Evolutionary conservation across 2,113 vertebrate genomes (phyloP).

Genomic region (Oryzias javanicus): DNA sequence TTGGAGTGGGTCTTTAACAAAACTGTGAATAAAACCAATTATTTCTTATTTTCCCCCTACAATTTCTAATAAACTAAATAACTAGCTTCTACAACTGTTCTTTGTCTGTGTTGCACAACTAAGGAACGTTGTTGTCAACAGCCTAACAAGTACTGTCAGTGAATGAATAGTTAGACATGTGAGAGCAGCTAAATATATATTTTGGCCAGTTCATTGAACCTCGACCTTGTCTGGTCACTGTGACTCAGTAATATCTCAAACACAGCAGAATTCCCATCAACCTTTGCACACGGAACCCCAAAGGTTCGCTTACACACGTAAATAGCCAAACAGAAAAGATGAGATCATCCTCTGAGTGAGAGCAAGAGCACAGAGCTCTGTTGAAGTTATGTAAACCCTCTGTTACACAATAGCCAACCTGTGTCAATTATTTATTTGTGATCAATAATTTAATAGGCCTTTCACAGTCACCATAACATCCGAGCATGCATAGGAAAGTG

Average conservation of each 20-base stretch:
- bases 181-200: slow-evolving; percentile 14
- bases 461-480: slow-evolving; percentile 36
- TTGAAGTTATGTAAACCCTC: slow-evolving; percentile 61
- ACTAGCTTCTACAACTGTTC: too few relatives aligned
- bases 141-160: slow-evolving; percentile 1
- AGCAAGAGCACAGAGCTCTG: slow-evolving; percentile 38
- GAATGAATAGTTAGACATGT: slow-evolving; percentile 8
- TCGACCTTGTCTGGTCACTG: slow-evolving; percentile 18
- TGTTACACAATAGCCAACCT: slow-evolving; percentile 62
- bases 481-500: slow-evolving; percentile 30
- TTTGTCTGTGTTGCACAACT: too few relatives aligned
- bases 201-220: slow-evolving; percentile 16
- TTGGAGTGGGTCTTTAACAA: too few relatives aligned
- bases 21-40: too few relatives aligned
- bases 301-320: slow-evolving; percentile 30
- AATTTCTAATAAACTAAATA: background rate
- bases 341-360: slow-evolving; percentile 30
- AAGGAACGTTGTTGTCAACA: background rate
- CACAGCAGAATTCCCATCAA: slow-evolving; percentile 31
- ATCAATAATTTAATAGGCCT: slow-evolving; percentile 63
- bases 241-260: slow-evolving; percentile 39
- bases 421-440: slow-evolving; percentile 60
- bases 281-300: slow-evolving; percentile 25
- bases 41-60: too few relatives aligned
- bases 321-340: slow-evolving; percentile 44